These are phyloP conservation scores for Wasmannia auropunctata DNA, from an alignment of 1,140 invertebrate genomes.

Conservation along the genomic window DNA sequence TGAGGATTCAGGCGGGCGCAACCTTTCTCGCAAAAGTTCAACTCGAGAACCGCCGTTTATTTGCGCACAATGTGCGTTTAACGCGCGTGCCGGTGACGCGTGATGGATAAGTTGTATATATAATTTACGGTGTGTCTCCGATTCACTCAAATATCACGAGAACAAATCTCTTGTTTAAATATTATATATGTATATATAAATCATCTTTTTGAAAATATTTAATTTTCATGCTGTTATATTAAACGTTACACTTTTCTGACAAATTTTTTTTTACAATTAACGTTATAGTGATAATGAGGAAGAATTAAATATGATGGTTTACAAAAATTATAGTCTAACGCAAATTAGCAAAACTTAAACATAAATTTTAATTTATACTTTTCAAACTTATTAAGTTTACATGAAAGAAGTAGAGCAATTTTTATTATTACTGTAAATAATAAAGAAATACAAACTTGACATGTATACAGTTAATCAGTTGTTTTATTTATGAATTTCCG, in stretches of 20 bases:
- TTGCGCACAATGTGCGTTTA: conserved; percentile 11
- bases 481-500: background rate
- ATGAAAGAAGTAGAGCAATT: background rate
- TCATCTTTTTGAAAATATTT: background rate
- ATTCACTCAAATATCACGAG: background rate
- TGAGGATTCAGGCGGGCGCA: background rate
- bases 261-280: no score
- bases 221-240: background rate
- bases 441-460: background rate
- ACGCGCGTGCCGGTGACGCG: background rate
- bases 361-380: conserved; percentile 11
- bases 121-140: background rate
- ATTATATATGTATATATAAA: background rate
- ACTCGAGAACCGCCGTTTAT: background rate
- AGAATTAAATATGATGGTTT: background rate
- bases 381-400: background rate
- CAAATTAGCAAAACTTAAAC: background rate
- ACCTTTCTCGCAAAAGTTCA: background rate
- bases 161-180: background rate
- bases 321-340: background rate
- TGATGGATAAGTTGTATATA: background rate
- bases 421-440: background rate
- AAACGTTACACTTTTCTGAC: background rate
- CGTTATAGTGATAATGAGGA: background rate
- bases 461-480: background rate